A percentile compares a stretch with the other conserved stretches of the same genome.
Evolutionary conservation across 2,888 invertebrate genomes (phyloP).

Genomic region (Celastrina argiolus): DNA sequence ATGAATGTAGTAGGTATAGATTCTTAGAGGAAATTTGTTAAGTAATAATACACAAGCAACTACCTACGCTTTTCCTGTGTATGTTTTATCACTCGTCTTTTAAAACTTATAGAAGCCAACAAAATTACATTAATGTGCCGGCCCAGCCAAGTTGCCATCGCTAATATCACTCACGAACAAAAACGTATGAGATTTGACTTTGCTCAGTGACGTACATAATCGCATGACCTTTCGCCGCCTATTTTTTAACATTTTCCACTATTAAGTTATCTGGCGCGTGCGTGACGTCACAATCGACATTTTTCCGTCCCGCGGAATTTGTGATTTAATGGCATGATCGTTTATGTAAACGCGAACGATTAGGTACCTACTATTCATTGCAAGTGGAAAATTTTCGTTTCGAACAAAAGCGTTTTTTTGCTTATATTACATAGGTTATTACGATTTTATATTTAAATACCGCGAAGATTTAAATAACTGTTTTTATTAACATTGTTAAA

Average conservation of each 20-base stretch:
- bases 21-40: too few relatives aligned
- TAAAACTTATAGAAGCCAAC: too few relatives aligned
- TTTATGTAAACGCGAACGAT: background rate
- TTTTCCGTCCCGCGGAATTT: constrained; percentile 46
- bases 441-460: background rate
- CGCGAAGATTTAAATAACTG: background rate
- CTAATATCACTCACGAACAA: too few relatives aligned
- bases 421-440: background rate
- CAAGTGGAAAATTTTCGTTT: constrained; percentile 4
- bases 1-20: too few relatives aligned
- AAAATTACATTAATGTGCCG: too few relatives aligned
- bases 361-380: constrained; percentile 2
- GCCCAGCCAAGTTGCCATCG: too few relatives aligned
- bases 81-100: too few relatives aligned
- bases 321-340: background rate
- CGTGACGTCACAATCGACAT: constrained; percentile 46
- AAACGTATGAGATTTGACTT: too few relatives aligned
- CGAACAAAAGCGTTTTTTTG: background rate
- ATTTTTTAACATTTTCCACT: constrained; percentile 12
- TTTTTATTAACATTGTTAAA: background rate
- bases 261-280: background rate
- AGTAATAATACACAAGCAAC: too few relatives aligned
- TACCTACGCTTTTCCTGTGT: too few relatives aligned
- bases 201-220: too few relatives aligned
- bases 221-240: too few relatives aligned